Base-by-base conservation (phyloP, 23 tunicate genomes). In the Ciona savignyi region DNA sequence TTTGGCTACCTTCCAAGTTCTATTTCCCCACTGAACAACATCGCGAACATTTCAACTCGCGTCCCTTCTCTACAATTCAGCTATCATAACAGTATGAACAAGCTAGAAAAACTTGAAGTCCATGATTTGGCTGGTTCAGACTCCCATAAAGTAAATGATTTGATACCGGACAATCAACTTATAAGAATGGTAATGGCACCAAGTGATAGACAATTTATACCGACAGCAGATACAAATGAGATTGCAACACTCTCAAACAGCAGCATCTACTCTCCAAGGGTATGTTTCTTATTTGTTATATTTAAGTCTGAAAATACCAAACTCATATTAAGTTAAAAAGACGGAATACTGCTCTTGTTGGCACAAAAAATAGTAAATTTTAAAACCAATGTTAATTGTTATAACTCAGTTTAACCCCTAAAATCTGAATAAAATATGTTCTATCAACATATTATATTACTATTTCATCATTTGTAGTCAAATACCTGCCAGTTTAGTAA, bases 181-280 rank as follows among this genome's bases (percentile, higher is more conserved):
- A 83, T 91, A 26, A 84, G 71, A 66, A 51, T 91, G 76, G 91
- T 80, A 25, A 91, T 91, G 86, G 80, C 91, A 0, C 80, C 79
- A 56, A 80, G 97, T 70, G 68, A 85, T 42, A 28, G 79, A 4
- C 31, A 70, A 23, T 85, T 65, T 51, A 78, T 85, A 19, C 60
- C 61, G 27, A 32, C 65, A 21, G 74, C 34, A 2, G 82, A 74
- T 31, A 75, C 87, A 1, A 67, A 65, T 23, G 65, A 77, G 33
- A 25, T 82, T 32, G 78, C 84, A 35, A 73, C 61, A 3, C 61
- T 82, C 9, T 30, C 81, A 0, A 15, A 56, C 1, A 48, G 82
- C 35, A 24, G 66, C 23, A 29, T 27, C 3, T 89, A 89, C 65
- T 25, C 25, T 62, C 96, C 96, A 20, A 67, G 89, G 68, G 96